Conservation (phyloP, 2,797 vertebrate species). For the Mormyrus hasselquistii region DNA sequence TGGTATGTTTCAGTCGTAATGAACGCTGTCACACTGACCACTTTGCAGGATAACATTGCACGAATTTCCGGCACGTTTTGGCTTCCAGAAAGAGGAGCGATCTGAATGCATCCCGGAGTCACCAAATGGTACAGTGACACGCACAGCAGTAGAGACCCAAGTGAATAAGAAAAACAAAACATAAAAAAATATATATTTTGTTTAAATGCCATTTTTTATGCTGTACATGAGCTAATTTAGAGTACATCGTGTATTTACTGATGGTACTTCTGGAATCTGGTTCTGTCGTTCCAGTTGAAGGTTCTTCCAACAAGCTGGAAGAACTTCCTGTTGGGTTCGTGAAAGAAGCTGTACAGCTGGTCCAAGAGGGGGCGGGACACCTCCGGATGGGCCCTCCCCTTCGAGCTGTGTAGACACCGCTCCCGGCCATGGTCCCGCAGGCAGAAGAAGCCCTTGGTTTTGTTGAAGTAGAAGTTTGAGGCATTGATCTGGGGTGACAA, state of each 20-base stretch:
- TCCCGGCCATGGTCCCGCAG: constrained; percentile 79
- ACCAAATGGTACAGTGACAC: not conserved
- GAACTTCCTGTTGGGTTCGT: constrained; percentile 86
- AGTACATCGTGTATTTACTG: constrained; percentile 36
- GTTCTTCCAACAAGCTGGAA: constrained; percentile 86
- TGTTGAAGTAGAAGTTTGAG: constrained; percentile 96
- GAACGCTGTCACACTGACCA: constrained; percentile 21
- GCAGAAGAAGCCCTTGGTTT: constrained; percentile 95
- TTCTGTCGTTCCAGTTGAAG: constrained; percentile 80
- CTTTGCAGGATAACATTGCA: not conserved
- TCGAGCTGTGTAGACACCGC: constrained; percentile 90
- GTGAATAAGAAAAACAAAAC: constrained; percentile 26
- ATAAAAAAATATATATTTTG: constrained; percentile 93
- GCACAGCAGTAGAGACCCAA: not conserved
- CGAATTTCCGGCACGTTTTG: not conserved
- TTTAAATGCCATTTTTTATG: constrained; percentile 68
- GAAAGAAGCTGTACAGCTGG: constrained; percentile 83
- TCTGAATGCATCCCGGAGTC: not conserved
- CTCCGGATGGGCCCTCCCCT: constrained; percentile 82
- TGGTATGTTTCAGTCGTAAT: constrained; percentile 30
- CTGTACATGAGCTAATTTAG: constrained; percentile 63
- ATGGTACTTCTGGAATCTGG: constrained; percentile 20
- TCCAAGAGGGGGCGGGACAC: constrained; percentile 71
- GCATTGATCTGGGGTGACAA: constrained; percentile 82
- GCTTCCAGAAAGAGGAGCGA: not conserved